Conservation (phyloP, 2,888 invertebrate species). For the Melanostoma mellinum region DNA sequence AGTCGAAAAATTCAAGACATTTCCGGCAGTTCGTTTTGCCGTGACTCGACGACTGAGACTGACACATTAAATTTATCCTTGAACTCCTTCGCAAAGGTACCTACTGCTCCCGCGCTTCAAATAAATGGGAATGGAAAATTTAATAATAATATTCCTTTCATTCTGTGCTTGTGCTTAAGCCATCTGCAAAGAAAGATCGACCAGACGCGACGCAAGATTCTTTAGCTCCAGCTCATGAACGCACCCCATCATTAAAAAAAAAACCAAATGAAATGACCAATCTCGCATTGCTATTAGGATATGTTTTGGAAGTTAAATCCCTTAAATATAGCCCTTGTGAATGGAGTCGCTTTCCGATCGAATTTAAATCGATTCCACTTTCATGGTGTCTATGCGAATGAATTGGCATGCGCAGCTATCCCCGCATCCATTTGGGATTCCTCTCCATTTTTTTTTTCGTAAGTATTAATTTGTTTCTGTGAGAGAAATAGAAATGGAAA, state of each 20-base stretch:
- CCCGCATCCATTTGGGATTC: neutral
- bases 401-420: slow-evolving; percentile 51
- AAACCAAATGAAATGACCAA: slow-evolving; percentile 62
- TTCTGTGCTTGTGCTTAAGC: slow-evolving; percentile 1
- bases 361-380: slow-evolving; percentile 63
- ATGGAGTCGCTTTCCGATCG: slow-evolving; percentile 60
- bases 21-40: slow-evolving; percentile 42
- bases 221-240: too few species aligned
- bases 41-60: neutral
- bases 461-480: slow-evolving; percentile 33
- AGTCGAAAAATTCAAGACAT: slow-evolving; percentile 25
- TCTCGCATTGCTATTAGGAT: slow-evolving; percentile 63
- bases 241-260: slow-evolving; percentile 53
- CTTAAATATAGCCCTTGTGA: slow-evolving; percentile 59
- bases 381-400: slow-evolving; percentile 36
- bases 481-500: slow-evolving; percentile 58
- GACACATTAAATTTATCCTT: slow-evolving; percentile 34
- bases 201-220: too few species aligned
- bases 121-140: slow-evolving; percentile 7
- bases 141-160: neutral
- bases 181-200: slow-evolving; percentile 35
- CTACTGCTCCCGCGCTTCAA: slow-evolving; percentile 14
- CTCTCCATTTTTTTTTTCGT: neutral
- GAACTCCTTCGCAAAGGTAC: slow-evolving; percentile 37
- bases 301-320: slow-evolving; percentile 58